Evolutionary conservation across 2,888 invertebrate species (phyloP).

Genomic region (Plemyria rubiginata): DNA sequence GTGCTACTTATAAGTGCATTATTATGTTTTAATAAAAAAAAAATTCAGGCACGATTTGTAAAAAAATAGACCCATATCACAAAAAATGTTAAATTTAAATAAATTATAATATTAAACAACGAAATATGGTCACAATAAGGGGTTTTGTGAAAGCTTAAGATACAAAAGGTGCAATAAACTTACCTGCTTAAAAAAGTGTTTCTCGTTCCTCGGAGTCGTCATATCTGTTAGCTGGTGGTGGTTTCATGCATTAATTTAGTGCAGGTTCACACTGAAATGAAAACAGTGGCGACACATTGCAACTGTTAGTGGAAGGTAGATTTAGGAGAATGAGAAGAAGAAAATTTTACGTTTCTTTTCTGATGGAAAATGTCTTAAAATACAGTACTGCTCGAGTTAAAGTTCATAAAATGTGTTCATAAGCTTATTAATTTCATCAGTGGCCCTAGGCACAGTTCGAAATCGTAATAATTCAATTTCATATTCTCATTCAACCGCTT

Average conservation of each 20-base stretch:
- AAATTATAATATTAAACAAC: no score
- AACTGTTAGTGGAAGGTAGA: conserved; percentile 52
- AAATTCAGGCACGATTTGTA: no score
- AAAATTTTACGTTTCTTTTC: neutral
- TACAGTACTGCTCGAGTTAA: no score
- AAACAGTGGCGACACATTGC: conserved; percentile 58
- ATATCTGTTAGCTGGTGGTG: conserved; percentile 70
- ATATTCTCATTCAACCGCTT: conserved; percentile 13
- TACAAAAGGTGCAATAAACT: conserved; percentile 53
- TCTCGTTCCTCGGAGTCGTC: conserved; percentile 74
- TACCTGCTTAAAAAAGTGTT: conserved; percentile 85
- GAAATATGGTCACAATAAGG: no score
- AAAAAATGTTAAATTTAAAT: no score
- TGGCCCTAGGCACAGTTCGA: no score
- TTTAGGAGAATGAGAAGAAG: conserved; percentile 15
- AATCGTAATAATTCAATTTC: neutral
- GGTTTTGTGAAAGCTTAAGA: neutral
- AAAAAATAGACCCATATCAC: no score
- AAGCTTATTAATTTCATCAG: no score
- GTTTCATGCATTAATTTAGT: conserved; percentile 80
- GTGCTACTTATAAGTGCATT: no score
- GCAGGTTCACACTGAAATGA: conserved; percentile 66
- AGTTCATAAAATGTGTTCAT: no score
- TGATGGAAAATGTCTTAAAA: no score
- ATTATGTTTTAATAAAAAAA: no score